phyloP scores from a whole-genome alignment of 2,888 invertebrate species.

The Hofmannophila pseudospretella region DNA sequence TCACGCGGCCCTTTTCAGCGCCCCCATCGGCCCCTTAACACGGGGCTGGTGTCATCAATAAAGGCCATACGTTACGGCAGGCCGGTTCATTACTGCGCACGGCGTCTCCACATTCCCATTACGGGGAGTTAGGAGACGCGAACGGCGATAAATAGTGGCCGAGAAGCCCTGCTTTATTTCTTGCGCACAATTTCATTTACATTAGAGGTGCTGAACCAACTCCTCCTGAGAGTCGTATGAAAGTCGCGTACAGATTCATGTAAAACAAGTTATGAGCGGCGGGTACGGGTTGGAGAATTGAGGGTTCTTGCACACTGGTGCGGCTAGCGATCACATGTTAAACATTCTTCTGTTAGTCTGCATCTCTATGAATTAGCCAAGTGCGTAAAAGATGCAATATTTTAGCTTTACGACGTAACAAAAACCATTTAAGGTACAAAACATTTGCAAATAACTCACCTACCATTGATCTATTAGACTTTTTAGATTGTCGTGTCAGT shows the following conservation, averaged over 20 bases:
- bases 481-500: too few relatives aligned
- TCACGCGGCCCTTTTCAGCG: too few relatives aligned
- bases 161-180: constrained; percentile 69
- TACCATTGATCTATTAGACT: too few relatives aligned
- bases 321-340: too few relatives aligned
- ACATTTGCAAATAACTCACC: too few relatives aligned
- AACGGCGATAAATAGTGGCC: constrained; percentile 69
- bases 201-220: constrained; percentile 67
- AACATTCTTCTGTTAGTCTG: too few relatives aligned
- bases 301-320: too few relatives aligned
- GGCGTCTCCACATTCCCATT: constrained; percentile 67
- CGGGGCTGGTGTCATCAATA: constrained; percentile 57
- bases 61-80: constrained; percentile 66
- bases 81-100: constrained; percentile 67
- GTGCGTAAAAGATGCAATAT: too few relatives aligned
- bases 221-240: constrained; percentile 65
- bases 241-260: constrained; percentile 71
- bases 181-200: constrained; percentile 76
- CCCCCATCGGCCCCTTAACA: too few relatives aligned
- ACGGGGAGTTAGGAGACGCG: constrained; percentile 70
- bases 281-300: constrained; percentile 46
- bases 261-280: constrained; percentile 66
- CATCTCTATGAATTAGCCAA: too few relatives aligned
- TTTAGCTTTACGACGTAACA: too few relatives aligned
- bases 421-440: too few relatives aligned